Evolutionary conservation across 2,888 invertebrate genomes (phyloP).

Genomic region (Pomacea canaliculata): DNA sequence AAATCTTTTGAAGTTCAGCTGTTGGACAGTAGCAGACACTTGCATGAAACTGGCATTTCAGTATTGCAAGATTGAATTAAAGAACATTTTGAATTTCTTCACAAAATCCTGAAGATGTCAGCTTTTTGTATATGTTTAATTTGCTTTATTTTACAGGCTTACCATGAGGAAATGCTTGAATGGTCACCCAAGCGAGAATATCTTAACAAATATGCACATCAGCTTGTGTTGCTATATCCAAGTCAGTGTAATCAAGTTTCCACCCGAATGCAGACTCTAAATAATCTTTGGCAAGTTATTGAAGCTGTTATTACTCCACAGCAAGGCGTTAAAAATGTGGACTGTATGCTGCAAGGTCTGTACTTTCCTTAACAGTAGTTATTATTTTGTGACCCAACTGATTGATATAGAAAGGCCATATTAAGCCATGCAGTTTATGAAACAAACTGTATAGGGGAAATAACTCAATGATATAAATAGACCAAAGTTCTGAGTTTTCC

Average conservation of each 20-base stretch:
- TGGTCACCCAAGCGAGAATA: conserved; percentile 80
- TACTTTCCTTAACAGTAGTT: neutral
- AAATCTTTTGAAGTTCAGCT: too few species aligned
- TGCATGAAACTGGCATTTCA: too few species aligned
- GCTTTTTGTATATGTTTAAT: neutral
- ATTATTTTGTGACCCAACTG: too few species aligned
- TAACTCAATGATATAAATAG: too few species aligned
- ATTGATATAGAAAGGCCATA: too few species aligned
- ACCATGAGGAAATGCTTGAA: conserved; percentile 82
- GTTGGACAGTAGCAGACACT: too few species aligned
- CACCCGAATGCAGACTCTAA: conserved; percentile 81
- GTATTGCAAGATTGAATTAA: too few species aligned
- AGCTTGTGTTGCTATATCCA: conserved; percentile 78
- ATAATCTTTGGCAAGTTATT: conserved; percentile 84
- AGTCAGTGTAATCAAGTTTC: conserved; percentile 78
- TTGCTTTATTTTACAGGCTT: conserved; percentile 74
- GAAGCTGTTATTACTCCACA: conserved; percentile 77
- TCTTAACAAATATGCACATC: conserved; percentile 84
- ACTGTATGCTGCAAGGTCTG: conserved; percentile 64
- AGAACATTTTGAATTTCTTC: too few species aligned
- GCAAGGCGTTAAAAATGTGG: conserved; percentile 63
- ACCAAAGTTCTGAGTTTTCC: too few species aligned
- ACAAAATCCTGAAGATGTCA: too few species aligned
- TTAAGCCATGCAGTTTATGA: too few species aligned
- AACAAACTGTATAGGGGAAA: too few species aligned